Evolutionary conservation across 2,888 invertebrate genomes (phyloP), one percentile per base, ranked within the genome.

Genomic region (Eupithecia dodoneata): DNA sequence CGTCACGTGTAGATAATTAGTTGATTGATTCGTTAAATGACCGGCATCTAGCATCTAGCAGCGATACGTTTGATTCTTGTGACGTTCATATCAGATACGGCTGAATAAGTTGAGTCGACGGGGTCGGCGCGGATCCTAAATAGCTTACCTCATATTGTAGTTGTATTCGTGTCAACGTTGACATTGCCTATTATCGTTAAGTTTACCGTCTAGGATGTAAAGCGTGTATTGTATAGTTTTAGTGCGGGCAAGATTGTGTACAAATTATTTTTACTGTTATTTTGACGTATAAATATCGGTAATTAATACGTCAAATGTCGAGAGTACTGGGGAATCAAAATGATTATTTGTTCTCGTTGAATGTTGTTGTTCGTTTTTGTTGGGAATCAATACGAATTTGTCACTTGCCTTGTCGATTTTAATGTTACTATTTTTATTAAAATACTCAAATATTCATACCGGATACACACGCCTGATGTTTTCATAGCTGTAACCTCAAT

Each of bases 171-270:
- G 94, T 94, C 93, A 91, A 90, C 90, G 90, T 91, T 93, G 94
- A 94, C 94, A 92, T 91, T 94, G 94, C 94, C 94, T 94, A 94
- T 93, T 94, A 94, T 91, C 89, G 86, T 94, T 94, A 94, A 94
- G 94, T 92, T 90, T 93, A 93, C 86, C 83, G 83, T 90, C 82
- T 94, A 94, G 92, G 92, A 87, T 92, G 92, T 93, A 90, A 91
- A 90, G 89, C 91, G 91, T 93, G 92, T 91, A 91, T 52, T 76
- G 76, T 79, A 72, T 90, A 91, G 87, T 86, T 89, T 89, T 86
- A 86, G 86, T 87, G 85, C 89, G 89, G 88, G 85, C 90, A 92
- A 91, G 89, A 87, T 89, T 85, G 91, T 93, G 92, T 94, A 92
- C 94, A 92, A 93, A 91, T 92, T 91, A 90, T 88, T 90, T 90